phyloP scores from a whole-genome alignment of 1,140 invertebrate genomes.

The Bombus impatiens region DNA sequence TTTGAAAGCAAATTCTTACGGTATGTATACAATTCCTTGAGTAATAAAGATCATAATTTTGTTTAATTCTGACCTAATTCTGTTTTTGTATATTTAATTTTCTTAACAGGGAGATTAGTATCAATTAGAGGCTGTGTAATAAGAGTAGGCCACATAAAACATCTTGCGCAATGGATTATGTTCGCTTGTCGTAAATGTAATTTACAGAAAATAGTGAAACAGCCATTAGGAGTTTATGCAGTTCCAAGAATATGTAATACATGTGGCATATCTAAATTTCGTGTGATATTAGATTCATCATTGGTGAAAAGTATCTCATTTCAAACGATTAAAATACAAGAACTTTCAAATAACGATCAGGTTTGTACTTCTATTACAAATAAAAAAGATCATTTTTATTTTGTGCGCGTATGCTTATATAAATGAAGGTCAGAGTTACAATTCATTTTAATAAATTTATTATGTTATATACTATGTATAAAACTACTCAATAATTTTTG shows the following conservation, averaged over 20 bases:
- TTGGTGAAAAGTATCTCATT: conserved; percentile 89
- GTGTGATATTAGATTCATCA: conserved; percentile 86
- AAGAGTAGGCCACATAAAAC: conserved; percentile 89
- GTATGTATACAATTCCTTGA: conserved; percentile 79
- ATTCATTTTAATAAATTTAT: too few relatives aligned
- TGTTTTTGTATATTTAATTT: conserved; percentile 19
- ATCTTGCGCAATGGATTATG: conserved; percentile 89
- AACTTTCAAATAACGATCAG: conserved; percentile 86
- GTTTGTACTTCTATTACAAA: conserved; percentile 71
- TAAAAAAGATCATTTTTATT: conserved; percentile 25
- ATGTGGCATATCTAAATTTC: conserved; percentile 88
- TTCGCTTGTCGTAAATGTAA: conserved; percentile 85
- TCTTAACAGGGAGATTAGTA: conserved; percentile 89
- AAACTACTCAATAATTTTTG: too few relatives aligned
- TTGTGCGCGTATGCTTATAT: neutral
- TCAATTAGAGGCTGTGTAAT: conserved; percentile 93
- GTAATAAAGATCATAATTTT: neutral
- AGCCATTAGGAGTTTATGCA: conserved; percentile 75
- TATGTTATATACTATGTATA: too few relatives aligned
- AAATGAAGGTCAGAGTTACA: neutral
- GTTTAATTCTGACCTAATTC: neutral
- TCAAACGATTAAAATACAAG: conserved; percentile 92
- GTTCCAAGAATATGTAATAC: conserved; percentile 84
- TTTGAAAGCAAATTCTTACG: conserved; percentile 91
- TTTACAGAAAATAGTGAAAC: conserved; percentile 69